Percentiles rank a stretch among this genome's conserved stretches.
phyloP scores from a whole-genome alignment of 2,113 vertebrate species.

The Petroica traversi region DNA sequence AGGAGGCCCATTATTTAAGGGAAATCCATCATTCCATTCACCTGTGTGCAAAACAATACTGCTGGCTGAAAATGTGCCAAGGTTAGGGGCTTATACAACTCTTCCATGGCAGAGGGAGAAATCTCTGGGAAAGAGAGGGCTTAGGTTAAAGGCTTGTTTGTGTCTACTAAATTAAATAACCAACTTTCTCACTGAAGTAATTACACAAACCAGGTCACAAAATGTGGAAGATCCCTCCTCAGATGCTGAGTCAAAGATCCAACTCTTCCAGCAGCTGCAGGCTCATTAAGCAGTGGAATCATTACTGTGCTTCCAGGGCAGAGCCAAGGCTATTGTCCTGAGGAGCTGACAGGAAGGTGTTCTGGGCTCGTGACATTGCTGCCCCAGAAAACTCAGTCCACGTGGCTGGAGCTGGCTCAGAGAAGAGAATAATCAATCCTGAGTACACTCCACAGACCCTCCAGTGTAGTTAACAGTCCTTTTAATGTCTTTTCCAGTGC shows the following conservation, averaged over 20 bases:
- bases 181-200: background rate
- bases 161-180: background rate
- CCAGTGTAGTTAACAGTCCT: background rate
- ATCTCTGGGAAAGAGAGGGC: background rate
- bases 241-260: background rate
- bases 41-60: background rate
- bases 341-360: background rate
- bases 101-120: background rate
- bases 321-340: accelerated
- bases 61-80: background rate
- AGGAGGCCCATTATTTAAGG: background rate
- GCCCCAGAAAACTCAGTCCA: background rate
- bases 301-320: background rate
- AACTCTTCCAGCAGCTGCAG: background rate
- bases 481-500: background rate
- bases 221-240: background rate
- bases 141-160: background rate
- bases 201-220: background rate
- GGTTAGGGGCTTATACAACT: background rate
- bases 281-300: background rate
- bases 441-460: background rate
- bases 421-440: background rate
- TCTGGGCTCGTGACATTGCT: accelerated
- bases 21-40: background rate
- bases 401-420: background rate